Percentiles rank a stretch among this genome's conserved stretches.
Evolutionary conservation across 2,888 invertebrate species (phyloP).

Genomic region (Brachyptera putata): DNA sequence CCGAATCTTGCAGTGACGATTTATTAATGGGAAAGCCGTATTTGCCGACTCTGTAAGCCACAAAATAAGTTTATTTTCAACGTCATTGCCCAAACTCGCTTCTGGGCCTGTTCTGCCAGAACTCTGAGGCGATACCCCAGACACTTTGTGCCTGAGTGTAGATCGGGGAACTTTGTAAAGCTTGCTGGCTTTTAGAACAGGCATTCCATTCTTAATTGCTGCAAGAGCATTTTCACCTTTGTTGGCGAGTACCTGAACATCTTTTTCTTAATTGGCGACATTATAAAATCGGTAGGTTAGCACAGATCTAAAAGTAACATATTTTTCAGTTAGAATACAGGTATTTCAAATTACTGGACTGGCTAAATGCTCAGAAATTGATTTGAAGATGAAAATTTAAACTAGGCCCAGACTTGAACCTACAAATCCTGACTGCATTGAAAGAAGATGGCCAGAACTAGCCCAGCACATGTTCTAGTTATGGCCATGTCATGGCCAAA

Average conservation of each 20-base stretch:
- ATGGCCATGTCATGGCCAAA: too few relatives aligned
- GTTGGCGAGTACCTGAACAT: neutral
- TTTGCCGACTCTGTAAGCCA: slow-evolving; percentile 33
- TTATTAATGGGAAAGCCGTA: slow-evolving; percentile 35
- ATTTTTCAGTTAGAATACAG: too few relatives aligned
- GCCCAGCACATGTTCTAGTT: too few relatives aligned
- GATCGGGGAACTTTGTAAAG: slow-evolving; percentile 22
- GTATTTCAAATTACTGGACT: too few relatives aligned
- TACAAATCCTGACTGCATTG: too few relatives aligned
- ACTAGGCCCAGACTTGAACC: too few relatives aligned
- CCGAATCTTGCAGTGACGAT: slow-evolving; percentile 29
- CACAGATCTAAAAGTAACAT: too few relatives aligned
- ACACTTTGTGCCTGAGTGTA: slow-evolving; percentile 24
- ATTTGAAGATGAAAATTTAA: too few relatives aligned
- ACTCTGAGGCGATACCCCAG: slow-evolving; percentile 19
- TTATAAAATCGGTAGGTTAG: too few relatives aligned
- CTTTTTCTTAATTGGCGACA: too few relatives aligned
- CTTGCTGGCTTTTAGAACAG: slow-evolving; percentile 18
- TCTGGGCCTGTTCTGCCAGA: slow-evolving; percentile 31
- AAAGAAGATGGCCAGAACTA: too few relatives aligned
- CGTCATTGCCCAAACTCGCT: slow-evolving; percentile 28
- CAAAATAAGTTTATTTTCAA: slow-evolving; percentile 30
- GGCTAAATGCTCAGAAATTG: too few relatives aligned
- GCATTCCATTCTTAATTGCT: slow-evolving; percentile 16
- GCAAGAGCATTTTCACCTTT: neutral